phyloP scores from a whole-genome alignment of 2,113 vertebrate species.

The Pseudorectes ferrugineus region DNA sequence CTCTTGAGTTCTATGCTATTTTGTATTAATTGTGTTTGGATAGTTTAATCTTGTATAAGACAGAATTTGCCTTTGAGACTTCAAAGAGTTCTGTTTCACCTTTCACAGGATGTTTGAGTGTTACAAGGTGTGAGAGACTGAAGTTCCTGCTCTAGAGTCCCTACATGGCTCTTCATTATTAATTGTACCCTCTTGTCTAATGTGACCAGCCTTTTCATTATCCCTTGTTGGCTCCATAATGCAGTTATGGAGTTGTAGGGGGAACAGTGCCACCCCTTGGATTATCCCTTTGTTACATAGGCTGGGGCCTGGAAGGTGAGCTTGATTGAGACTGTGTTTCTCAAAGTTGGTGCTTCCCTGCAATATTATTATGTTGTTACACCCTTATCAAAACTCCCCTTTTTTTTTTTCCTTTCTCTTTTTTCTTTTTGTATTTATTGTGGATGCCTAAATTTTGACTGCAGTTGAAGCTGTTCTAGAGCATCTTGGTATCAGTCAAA shows the following conservation, averaged over 20 bases:
- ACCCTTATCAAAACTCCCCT: not conserved
- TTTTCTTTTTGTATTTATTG: not conserved
- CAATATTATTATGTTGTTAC: not conserved
- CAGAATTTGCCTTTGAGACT: not conserved
- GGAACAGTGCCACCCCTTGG: not conserved
- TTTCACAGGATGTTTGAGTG: rapidly evolving
- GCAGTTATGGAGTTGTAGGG: not conserved
- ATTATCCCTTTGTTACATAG: not conserved
- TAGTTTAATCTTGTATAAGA: not conserved
- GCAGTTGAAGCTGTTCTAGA: not conserved
- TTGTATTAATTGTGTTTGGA: not conserved
- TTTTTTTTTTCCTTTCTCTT: rapidly evolving
- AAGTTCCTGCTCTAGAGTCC: not conserved
- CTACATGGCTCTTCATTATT: not conserved
- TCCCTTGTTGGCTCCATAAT: not conserved
- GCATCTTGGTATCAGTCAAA: not conserved
- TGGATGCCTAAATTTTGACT: not conserved
- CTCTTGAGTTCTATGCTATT: not conserved
- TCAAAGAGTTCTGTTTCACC: not conserved
- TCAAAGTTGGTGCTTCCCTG: not conserved
- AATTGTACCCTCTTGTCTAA: not conserved
- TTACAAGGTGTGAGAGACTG: not conserved
- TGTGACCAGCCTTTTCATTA: not conserved
- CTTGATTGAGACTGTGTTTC: not conserved
- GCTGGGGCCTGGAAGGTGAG: too few species aligned